phyloP scores from a whole-genome alignment of 2,797 vertebrate genomes.

The Gymnoscopelus braueri region DNA sequence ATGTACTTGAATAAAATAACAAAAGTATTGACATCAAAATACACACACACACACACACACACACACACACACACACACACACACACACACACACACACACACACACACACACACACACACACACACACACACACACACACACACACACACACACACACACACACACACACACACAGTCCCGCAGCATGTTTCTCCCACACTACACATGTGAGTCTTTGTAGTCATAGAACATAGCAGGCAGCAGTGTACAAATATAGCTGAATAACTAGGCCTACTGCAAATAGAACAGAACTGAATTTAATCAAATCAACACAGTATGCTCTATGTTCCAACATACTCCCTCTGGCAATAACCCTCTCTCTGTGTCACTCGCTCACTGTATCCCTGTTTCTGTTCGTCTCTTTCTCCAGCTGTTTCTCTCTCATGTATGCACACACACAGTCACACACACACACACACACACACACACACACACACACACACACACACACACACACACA shows the following conservation, averaged over 20 bases:
- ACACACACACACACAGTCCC: slow-evolving; percentile 28
- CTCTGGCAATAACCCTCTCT: slow-evolving; percentile 56
- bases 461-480: slow-evolving; percentile 13
- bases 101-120: too few species aligned
- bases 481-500: slow-evolving; percentile 9
- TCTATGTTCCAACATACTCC: slow-evolving; percentile 70
- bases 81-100: too few species aligned
- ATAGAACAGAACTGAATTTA: slow-evolving; percentile 75
- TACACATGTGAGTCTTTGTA: slow-evolving; percentile 61
- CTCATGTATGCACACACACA: too few species aligned
- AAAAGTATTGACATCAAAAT: too few species aligned
- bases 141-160: too few species aligned
- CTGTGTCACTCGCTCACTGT: slow-evolving; percentile 7
- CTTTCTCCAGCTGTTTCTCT: neutral
- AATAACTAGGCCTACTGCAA: slow-evolving; percentile 72
- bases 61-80: too few species aligned
- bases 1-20: too few species aligned
- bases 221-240: slow-evolving; percentile 69
- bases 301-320: slow-evolving; percentile 76
- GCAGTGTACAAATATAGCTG: slow-evolving; percentile 72
- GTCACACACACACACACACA: neutral
- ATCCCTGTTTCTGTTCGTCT: neutral
- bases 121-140: too few species aligned
- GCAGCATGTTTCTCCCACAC: slow-evolving; percentile 34
- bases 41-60: too few species aligned